A percentile compares a stretch with the other conserved stretches of the same genome.
Conservation (phyloP, 2,888 invertebrate genomes). For the Drymonia ruficornis region DNA sequence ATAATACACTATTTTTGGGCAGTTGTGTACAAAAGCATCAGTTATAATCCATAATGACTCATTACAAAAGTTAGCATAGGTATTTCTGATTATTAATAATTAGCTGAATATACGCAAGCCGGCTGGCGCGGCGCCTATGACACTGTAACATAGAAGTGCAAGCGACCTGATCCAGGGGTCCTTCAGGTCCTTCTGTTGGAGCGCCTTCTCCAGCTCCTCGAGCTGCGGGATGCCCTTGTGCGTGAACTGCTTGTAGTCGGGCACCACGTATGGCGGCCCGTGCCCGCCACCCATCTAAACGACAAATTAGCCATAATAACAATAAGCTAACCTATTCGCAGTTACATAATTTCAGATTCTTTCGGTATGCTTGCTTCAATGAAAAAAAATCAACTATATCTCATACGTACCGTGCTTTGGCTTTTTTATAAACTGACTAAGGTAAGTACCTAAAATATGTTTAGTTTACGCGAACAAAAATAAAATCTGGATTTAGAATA, state of each 20-base stretch:
- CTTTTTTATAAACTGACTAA: not conserved
- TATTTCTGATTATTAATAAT: not conserved
- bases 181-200: constrained; percentile 89
- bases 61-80: no score
- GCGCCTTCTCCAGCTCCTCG: constrained; percentile 85
- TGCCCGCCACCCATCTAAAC: constrained; percentile 60
- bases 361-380: constrained; percentile 5
- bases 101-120: not conserved
- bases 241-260: constrained; percentile 89
- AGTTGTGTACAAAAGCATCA: no score
- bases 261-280: constrained; percentile 86
- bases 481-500: no score
- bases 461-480: no score
- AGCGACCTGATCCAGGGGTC: constrained; percentile 94
- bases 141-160: not conserved
- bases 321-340: constrained; percentile 44
- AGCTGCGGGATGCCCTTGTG: constrained; percentile 88
- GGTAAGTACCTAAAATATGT: no score
- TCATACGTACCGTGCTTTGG: not conserved
- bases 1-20: no score
- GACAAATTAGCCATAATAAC: constrained; percentile 21
- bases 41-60: no score
- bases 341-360: constrained; percentile 48
- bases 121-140: no score
- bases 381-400: no score